Evolutionary conservation across 2,797 vertebrate genomes (phyloP).

Genomic region (Enteromius anoplus): DNA sequence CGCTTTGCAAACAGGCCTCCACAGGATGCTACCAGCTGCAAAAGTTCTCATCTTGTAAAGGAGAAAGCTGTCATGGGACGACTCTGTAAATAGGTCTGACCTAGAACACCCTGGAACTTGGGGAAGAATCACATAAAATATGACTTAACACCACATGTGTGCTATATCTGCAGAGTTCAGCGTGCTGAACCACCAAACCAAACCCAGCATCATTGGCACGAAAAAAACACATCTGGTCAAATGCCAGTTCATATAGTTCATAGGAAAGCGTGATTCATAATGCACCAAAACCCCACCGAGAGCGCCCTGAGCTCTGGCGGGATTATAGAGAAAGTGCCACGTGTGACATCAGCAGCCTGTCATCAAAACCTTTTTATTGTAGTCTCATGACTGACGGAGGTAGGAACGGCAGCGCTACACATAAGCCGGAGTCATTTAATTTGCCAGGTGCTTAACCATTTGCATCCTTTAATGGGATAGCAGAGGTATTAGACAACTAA

Average conservation of each 20-base stretch:
- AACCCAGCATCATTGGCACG: background rate
- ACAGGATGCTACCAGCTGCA: conserved; percentile 17
- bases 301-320: background rate
- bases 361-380: background rate
- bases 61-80: conserved; percentile 41
- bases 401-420: conserved; percentile 48
- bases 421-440: conserved; percentile 64
- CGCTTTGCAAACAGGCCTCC: conserved; percentile 12
- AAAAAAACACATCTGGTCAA: background rate
- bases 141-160: conserved; percentile 26
- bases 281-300: background rate
- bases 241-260: conserved; percentile 13
- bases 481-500: conserved; percentile 61
- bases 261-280: conserved; percentile 9
- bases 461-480: conserved; percentile 66
- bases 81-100: conserved; percentile 53
- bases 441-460: conserved; percentile 61
- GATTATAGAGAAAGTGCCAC: conserved; percentile 19
- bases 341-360: conserved; percentile 1
- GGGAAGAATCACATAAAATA: conserved; percentile 37
- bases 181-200: conserved; percentile 18
- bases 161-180: conserved; percentile 6
- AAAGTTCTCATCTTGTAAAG: conserved; percentile 36
- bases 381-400: conserved; percentile 45
- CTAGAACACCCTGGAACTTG: conserved; percentile 52